A percentile compares a stretch with the other conserved stretches of the same genome.
Evolutionary conservation across 2,113 vertebrate genomes (phyloP).

Genomic region (Eurystomus gularis): DNA sequence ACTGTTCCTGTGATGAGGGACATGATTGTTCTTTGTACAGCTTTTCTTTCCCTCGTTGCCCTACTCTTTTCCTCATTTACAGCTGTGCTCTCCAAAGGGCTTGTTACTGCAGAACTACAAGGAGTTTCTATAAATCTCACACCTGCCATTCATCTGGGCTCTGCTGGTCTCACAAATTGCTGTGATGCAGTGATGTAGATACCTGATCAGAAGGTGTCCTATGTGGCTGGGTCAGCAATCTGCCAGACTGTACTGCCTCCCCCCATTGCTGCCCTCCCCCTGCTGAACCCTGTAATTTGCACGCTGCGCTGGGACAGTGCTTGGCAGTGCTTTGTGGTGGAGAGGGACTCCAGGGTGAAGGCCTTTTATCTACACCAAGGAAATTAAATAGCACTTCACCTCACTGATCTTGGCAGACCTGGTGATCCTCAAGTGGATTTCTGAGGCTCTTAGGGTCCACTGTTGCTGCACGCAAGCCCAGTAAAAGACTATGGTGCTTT

Average conservation of each 20-base stretch:
- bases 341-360: not conserved
- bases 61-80: not conserved
- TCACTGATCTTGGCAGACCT: not conserved
- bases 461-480: not conserved
- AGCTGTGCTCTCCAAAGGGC: not conserved
- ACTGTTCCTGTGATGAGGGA: not conserved
- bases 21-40: accelerated
- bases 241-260: not conserved
- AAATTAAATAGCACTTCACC: not conserved
- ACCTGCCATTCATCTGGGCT: not conserved
- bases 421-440: not conserved
- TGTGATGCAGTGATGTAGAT: not conserved
- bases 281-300: not conserved
- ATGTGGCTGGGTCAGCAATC: not conserved
- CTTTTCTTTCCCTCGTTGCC: not conserved
- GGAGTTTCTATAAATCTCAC: not conserved
- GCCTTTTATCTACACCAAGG: not conserved
- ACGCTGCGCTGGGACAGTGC: accelerated
- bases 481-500: not conserved
- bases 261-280: accelerated
- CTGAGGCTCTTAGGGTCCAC: not conserved
- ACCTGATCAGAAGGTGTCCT: not conserved
- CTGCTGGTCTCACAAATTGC: not conserved
- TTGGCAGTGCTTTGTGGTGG: not conserved
- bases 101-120: not conserved